Percentiles rank a stretch among this genome's conserved stretches.
phyloP scores from a whole-genome alignment of 2,888 invertebrate species.

The Ormyrus pomaceus region DNA sequence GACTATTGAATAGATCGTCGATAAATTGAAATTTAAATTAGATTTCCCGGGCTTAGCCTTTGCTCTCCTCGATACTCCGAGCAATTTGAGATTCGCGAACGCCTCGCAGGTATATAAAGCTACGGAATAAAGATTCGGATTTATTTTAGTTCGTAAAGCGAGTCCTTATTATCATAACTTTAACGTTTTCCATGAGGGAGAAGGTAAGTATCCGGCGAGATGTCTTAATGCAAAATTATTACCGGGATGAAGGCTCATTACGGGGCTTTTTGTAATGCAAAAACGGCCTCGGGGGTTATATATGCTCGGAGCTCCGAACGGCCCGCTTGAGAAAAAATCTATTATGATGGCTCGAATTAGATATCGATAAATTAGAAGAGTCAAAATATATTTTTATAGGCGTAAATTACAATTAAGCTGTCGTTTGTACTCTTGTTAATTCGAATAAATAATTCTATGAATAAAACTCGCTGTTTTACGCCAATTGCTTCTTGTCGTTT shows the following conservation, averaged over 20 bases:
- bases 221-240: conserved; percentile 51
- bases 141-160: conserved; percentile 52
- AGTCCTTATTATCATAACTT: conserved; percentile 54
- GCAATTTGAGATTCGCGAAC: conserved; percentile 41
- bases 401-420: too few species aligned
- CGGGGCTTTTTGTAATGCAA: conserved; percentile 32
- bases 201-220: not conserved
- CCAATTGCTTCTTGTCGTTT: too few species aligned
- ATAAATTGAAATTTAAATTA: conserved; percentile 59
- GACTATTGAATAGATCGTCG: conserved; percentile 51
- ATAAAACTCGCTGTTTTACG: too few species aligned
- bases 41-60: conserved; percentile 32
- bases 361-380: not conserved
- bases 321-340: not conserved
- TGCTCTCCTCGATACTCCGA: conserved; percentile 21
- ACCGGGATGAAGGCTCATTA: conserved; percentile 37
- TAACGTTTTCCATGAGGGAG: conserved; percentile 8
- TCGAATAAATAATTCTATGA: not conserved
- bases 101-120: not conserved
- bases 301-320: not conserved
- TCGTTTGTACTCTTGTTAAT: conserved; percentile 9
- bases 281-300: not conserved
- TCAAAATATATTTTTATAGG: conserved; percentile 6
- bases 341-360: conserved; percentile 15
- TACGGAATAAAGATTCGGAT: conserved; percentile 50